Conservation (phyloP, 2,113 vertebrate genomes). For the Sinocyclocheilus maitianheensis region DNA sequence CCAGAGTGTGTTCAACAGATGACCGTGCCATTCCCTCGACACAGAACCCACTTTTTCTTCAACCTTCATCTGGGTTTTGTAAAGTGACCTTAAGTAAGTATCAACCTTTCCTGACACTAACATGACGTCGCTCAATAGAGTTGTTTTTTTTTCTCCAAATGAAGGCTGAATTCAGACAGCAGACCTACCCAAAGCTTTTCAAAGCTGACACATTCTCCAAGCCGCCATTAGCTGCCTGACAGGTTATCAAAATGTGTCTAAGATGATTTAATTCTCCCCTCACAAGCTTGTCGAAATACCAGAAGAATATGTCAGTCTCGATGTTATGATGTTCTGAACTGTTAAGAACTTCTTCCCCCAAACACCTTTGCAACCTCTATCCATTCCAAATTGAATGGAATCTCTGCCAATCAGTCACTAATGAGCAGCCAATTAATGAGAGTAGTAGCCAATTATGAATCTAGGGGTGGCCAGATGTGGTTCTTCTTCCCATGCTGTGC, state of each 20-base stretch:
- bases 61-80: constrained; percentile 49
- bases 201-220: constrained; percentile 50
- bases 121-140: constrained; percentile 43
- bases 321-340: constrained; percentile 22
- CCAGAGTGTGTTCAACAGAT: neutral
- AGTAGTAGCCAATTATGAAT: constrained; percentile 5
- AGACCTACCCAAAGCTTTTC: constrained; percentile 48
- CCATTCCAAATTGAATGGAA: neutral
- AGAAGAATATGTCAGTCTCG: constrained; percentile 39
- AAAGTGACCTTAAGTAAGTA: constrained; percentile 51
- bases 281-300: constrained; percentile 52
- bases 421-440: neutral
- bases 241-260: constrained; percentile 60
- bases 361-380: constrained; percentile 3
- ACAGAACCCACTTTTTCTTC: neutral
- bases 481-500: neutral
- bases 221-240: constrained; percentile 54
- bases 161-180: constrained; percentile 40
- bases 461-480: constrained; percentile 4
- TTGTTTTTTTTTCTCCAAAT: constrained; percentile 28
- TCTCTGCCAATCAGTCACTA: constrained; percentile 8
- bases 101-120: constrained; percentile 56
- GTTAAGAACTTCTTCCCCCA: neutral
- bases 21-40: neutral
- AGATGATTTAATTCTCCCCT: constrained; percentile 51